These are phyloP conservation scores for Sacculina carcini DNA, from an alignment of 2,888 invertebrate species.

Conservation along the genomic window DNA sequence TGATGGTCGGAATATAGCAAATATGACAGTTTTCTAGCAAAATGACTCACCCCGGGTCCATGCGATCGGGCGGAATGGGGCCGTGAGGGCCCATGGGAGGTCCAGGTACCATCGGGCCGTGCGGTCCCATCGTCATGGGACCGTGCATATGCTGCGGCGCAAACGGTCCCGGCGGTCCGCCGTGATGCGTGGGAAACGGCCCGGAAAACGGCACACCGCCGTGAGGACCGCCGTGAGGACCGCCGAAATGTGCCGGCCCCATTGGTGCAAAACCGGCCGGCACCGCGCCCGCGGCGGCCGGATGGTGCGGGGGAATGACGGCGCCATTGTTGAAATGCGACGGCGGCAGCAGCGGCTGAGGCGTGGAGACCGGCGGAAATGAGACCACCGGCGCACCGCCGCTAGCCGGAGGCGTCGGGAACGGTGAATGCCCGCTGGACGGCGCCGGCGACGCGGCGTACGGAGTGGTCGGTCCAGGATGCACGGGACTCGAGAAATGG, in stretches of 20 bases:
- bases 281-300: neutral
- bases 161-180: neutral
- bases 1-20: no score
- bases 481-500: neutral
- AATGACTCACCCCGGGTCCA: neutral
- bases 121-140: neutral
- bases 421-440: neutral
- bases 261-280: neutral
- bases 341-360: neutral
- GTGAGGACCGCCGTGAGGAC: neutral
- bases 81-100: neutral
- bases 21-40: no score
- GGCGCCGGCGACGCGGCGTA: neutral
- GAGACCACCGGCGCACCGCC: neutral
- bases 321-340: neutral
- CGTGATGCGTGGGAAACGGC: neutral
- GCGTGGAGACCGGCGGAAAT: neutral
- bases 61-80: neutral
- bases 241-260: neutral
- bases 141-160: slow-evolving; percentile 2
- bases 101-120: neutral
- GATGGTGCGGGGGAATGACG: no score
- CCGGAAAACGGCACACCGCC: neutral
- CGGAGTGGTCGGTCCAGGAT: neutral
- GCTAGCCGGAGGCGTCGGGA: slow-evolving; percentile 3